Base-by-base conservation (phyloP, 2,797 vertebrate species). In the Mareca penelope region DNA sequence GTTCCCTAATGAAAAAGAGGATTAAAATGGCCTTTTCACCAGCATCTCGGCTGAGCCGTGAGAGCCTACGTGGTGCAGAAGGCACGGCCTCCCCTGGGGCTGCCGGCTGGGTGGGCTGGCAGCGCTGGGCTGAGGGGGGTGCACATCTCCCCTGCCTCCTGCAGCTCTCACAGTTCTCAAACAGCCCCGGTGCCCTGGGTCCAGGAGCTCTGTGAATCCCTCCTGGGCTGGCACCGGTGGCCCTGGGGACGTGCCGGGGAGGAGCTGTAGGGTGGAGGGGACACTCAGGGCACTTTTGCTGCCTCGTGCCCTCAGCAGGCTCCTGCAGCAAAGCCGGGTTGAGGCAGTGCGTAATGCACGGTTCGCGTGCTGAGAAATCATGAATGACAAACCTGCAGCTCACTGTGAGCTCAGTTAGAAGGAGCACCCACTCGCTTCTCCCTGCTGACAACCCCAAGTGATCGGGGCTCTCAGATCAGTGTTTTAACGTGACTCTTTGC, bases 401-500 rank as follows among this genome's bases (percentile, higher is more conserved):
- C 15, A 7, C 80, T 84, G 90, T 60, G 64, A 94, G 76, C 73
- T 76, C 70, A 48, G 37, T 22, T 5, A 56, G 70, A 60, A 80
- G 78, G 81, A 89, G 35, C 10, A 65, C 79, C 42, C 71, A 11
- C 53, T 80, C 80, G 50, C 59, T 89, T 39, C 28, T 88, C 53
- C 56, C 15, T 70, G 77, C 37, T 82, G 88, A n/a, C 31, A 73
- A 39, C 52, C 63, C 19, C 0, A 3, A 77, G 75, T 68, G 75
- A 75, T 82, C n/a, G 21, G 7, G 50, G 23, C 28, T 91, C 37
- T 63, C 52, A 1, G 64, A 7, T 75, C 35, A 70, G 35, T 88
- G 67, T 56, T 75, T 71, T 86, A 88, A 69, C 7, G 1, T 76
- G 86, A 48, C 9, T 15, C 81, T 96, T 93, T 93, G 75, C 57